These are phyloP conservation scores for Sphenodon punctatus DNA, from an alignment of 2,797 vertebrate genomes.

Conservation along the genomic window DNA sequence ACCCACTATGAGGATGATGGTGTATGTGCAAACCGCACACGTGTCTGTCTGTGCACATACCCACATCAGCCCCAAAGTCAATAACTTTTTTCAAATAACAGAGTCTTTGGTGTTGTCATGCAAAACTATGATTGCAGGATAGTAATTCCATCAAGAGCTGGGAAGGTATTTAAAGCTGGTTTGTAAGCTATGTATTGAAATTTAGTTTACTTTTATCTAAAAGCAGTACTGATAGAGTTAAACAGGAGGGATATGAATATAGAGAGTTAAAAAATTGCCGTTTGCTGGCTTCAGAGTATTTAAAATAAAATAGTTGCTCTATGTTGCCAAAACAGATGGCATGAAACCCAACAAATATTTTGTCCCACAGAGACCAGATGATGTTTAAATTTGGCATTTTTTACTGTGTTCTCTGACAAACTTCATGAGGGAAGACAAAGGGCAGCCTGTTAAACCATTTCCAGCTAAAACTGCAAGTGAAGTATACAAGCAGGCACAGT, in stretches of 20 bases:
- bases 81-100: conserved; percentile 34
- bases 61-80: too few species aligned
- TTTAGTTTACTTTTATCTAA: neutral
- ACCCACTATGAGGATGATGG: too few species aligned
- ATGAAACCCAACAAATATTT: neutral
- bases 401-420: neutral
- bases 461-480: conserved; percentile 2
- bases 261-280: too few species aligned
- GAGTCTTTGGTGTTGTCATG: conserved; percentile 40
- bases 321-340: neutral
- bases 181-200: conserved; percentile 15
- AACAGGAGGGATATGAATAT: too few species aligned
- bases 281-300: neutral
- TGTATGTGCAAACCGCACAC: too few species aligned
- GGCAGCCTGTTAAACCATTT: neutral
- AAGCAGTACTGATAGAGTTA: neutral
- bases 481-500: neutral
- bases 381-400: neutral
- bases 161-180: conserved; percentile 15
- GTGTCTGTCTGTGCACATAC: too few species aligned
- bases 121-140: conserved; percentile 47
- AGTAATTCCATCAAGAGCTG: conserved; percentile 36
- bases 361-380: neutral
- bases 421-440: neutral
- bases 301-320: neutral